Evolutionary conservation across 2,113 vertebrate genomes (phyloP).

Genomic region (Lanius ludovicianus): DNA sequence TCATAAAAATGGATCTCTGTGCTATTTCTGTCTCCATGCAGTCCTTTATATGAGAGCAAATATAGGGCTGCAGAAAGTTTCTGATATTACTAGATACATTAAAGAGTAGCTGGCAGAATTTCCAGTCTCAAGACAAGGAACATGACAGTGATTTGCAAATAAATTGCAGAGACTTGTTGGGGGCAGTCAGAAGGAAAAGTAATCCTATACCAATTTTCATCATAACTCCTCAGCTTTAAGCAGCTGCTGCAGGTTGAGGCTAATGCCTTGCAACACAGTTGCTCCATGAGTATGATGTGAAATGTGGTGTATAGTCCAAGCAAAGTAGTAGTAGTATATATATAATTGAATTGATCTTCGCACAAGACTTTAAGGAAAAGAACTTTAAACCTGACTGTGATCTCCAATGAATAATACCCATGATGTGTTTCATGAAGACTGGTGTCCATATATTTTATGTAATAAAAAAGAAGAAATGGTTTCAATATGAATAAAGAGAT

Average conservation of each 20-base stretch:
- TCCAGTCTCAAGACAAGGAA: background rate
- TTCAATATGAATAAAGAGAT: background rate
- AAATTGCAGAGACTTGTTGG: background rate
- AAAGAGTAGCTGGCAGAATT: background rate
- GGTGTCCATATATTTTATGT: background rate
- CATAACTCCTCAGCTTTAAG: background rate
- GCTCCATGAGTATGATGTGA: background rate
- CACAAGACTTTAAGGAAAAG: background rate
- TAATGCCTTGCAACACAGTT: background rate
- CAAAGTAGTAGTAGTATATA: background rate
- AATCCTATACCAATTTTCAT: background rate
- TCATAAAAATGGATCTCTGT: background rate
- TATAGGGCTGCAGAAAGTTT: background rate
- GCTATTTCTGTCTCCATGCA: background rate
- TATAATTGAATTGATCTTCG: background rate
- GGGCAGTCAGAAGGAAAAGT: background rate
- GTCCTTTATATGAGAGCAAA: background rate
- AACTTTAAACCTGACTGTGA: background rate
- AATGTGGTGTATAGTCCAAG: background rate
- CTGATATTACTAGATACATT: accelerated
- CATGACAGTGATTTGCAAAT: background rate
- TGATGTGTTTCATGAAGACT: background rate
- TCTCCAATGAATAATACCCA: background rate
- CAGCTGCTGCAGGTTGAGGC: background rate
- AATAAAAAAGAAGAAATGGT: background rate